Base-by-base conservation (phyloP, 2,888 invertebrate species). In the Aradus depressus region DNA sequence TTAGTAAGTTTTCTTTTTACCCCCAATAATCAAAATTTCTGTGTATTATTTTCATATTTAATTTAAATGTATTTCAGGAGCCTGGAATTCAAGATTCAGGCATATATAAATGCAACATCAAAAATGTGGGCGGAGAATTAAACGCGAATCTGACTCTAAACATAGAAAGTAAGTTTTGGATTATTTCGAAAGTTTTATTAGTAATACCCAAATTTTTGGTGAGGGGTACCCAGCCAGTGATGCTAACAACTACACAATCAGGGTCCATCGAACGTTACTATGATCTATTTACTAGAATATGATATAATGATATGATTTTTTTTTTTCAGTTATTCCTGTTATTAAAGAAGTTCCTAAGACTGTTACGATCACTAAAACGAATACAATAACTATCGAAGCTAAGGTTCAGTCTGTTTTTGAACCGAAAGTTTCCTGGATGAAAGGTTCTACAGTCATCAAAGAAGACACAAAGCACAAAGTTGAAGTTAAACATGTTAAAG, bases 71-170 rank as follows among this genome's bases (percentile, higher is more conserved):
- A 35, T 65, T 67, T 4, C 62, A 78, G 77, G 91, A 93, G 71
- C 93, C 95, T 59, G 88, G 88, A 65, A 79, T 90, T 58, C 88
- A 89, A 65, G 97, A 98, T 73, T 95, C 95, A 62, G 98, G 97
- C 60, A 76, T 95, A 57, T 98, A 97, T 75, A 95, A 96, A 70
- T 96, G 97, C 70, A 93, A 92, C 65, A 91, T 95, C 64, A 93
- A 92, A 70, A 97, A 96, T 71, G 79, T 82, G 64, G 80, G 89
- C 66, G 98, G 97, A 62, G 96, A 97, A 76, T 79, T 93, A 59
- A 95, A 95, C 68, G 95, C 95, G 55, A 96, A 96, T 72, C 77
- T 96, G 60, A 93, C 95, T 61, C 79, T 97, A 63, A 96, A 97
- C 72, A 92, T 97, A 72, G 93, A 95, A 83, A 93, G 92, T 92